Conservation (phyloP, 2,888 invertebrate genomes). For the Himalopsyche kuldschensis region DNA sequence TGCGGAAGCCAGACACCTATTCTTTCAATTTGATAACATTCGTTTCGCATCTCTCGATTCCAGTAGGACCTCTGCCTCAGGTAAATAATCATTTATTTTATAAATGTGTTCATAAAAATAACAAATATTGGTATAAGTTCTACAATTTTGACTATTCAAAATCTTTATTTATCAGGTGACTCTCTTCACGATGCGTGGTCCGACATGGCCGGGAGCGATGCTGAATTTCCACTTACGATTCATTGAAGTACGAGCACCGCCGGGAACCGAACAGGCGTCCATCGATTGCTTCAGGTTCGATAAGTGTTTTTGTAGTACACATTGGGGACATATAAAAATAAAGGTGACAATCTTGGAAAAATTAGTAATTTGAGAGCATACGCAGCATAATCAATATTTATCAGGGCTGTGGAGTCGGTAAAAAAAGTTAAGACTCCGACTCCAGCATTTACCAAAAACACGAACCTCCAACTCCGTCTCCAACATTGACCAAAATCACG, state of each 20-base stretch:
- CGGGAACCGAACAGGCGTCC: constrained; percentile 60
- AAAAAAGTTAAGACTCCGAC: too few relatives aligned
- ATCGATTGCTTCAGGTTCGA: constrained; percentile 62
- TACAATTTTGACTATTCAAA: too few relatives aligned
- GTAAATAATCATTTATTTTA: constrained; percentile 8
- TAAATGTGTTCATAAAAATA: too few relatives aligned
- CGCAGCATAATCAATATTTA: too few relatives aligned
- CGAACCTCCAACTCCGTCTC: too few relatives aligned
- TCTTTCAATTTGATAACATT: constrained; percentile 94
- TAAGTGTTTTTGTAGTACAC: not conserved
- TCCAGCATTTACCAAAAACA: too few relatives aligned
- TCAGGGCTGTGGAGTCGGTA: too few relatives aligned
- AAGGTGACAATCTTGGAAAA: too few relatives aligned
- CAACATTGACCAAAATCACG: too few relatives aligned
- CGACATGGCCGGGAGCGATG: constrained; percentile 68
- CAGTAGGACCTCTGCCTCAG: constrained; percentile 47
- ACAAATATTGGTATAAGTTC: too few relatives aligned
- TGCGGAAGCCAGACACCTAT: constrained; percentile 79
- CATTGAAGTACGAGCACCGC: constrained; percentile 66
- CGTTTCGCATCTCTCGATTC: constrained; percentile 78
- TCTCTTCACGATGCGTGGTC: constrained; percentile 87
- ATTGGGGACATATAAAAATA: too few relatives aligned
- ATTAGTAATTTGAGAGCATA: too few relatives aligned
- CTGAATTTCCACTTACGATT: constrained; percentile 78
- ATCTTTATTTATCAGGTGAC: constrained; percentile 52